These are phyloP conservation scores for Drosophila cracens DNA, from an alignment of 2,888 invertebrate species.

Conservation along the genomic window DNA sequence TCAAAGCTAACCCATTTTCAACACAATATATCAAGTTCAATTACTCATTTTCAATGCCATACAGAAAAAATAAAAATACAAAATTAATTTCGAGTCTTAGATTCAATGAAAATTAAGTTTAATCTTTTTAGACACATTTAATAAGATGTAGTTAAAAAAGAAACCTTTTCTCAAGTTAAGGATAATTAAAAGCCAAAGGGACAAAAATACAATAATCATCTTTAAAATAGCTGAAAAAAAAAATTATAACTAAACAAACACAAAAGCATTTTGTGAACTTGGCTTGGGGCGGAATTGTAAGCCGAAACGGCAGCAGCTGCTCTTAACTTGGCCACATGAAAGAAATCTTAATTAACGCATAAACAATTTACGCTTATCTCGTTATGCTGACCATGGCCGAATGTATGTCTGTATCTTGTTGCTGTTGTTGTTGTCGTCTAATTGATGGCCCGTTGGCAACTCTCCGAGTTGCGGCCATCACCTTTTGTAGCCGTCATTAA, in stretches of 20 bases:
- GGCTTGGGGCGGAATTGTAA: constrained; percentile 17
- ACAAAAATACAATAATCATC: not conserved
- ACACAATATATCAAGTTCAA: too few species aligned
- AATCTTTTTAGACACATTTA: not conserved
- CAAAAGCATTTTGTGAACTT: constrained; percentile 18
- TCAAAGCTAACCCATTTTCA: too few species aligned
- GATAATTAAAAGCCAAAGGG: not conserved
- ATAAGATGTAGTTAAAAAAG: not conserved
- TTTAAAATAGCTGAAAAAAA: constrained; percentile 4
- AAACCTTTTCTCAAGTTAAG: not conserved
- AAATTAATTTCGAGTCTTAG: not conserved
- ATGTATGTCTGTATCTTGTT: constrained; percentile 10
- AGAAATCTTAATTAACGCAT: constrained; percentile 74
- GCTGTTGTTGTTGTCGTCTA: constrained; percentile 18
- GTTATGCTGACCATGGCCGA: constrained; percentile 46
- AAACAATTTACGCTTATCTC: constrained; percentile 69
- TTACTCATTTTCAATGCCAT: not conserved
- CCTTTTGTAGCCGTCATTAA: constrained; percentile 68
- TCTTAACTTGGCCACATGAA: constrained; percentile 42
- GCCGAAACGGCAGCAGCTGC: constrained; percentile 30
- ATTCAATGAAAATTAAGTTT: not conserved
- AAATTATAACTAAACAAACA: not conserved
- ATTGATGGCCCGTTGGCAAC: constrained; percentile 11
- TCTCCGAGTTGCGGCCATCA: constrained; percentile 40
- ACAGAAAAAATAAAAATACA: not conserved